Conservation (phyloP, 2,797 vertebrate species). For the Lagodon rhomboides region DNA sequence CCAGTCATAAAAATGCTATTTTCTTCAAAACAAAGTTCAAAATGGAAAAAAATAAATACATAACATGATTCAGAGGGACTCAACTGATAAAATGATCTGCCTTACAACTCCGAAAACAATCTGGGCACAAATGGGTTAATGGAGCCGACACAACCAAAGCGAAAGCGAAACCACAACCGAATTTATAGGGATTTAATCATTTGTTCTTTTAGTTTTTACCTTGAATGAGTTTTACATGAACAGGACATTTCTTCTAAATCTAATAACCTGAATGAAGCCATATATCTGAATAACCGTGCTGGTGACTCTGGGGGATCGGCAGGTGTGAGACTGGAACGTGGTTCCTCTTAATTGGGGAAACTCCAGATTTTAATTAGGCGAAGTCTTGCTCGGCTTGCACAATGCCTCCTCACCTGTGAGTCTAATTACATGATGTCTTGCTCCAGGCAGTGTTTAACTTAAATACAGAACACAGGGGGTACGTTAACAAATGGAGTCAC, state of each 20-base stretch:
- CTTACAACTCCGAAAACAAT: too few species aligned
- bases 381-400: constrained; percentile 54
- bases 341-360: constrained; percentile 50
- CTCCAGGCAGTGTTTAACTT: constrained; percentile 53
- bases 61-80: too few species aligned
- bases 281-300: constrained; percentile 23
- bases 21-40: too few species aligned
- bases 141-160: too few species aligned
- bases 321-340: constrained; percentile 31
- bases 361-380: constrained; percentile 59
- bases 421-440: constrained; percentile 59
- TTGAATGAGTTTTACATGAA: constrained; percentile 22
- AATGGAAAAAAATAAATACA: too few species aligned
- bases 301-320: constrained; percentile 32
- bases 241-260: constrained; percentile 2
- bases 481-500: constrained; percentile 18
- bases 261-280: constrained; percentile 49
- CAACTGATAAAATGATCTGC: too few species aligned
- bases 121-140: too few species aligned
- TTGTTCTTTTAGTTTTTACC: constrained; percentile 21
- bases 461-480: constrained; percentile 42
- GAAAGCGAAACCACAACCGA: too few species aligned
- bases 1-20: too few species aligned
- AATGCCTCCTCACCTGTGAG: constrained; percentile 49
- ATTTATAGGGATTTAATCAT: constrained; percentile 8